Base-by-base conservation (phyloP, 2,797 vertebrate genomes). In the Bradypus variegatus region DNA sequence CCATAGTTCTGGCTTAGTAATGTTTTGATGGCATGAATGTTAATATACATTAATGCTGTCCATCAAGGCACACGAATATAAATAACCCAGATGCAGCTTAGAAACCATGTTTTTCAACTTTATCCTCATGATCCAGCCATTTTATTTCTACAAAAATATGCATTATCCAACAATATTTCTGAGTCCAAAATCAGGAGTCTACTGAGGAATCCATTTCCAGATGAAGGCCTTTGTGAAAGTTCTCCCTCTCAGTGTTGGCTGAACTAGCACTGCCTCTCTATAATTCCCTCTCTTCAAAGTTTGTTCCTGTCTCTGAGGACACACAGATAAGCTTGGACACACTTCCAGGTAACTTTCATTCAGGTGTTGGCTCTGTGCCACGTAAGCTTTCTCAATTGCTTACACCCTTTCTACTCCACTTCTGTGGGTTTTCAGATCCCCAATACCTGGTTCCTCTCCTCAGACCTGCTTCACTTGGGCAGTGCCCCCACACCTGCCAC, bases 41-140 rank as follows among this genome's bases (percentile, higher is more conserved):
- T 91, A 96, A 88, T 86, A 50, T 25, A 27, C 90, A 84, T 93
- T 70, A 84, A 92, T 82, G 81, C 64, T 62, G 4, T 12, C 89
- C 94, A 60, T 94, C 96, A 93, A 91, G 50, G 91, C 64, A 72
- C 5, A n/a, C 58, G 94, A 97, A 94, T 29, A 88, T 87, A 94
- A 95, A 96, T 85, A 95, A 94, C 93, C 53, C 92, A 94, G 85
- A 90, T 67, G 67, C 82, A 77, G 91, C 93, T 93, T 92, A 70
- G 93, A 92, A 90, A 91, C 91, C 55, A 1, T 86, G 67, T 92
- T 86, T 85, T 91, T 89, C 50, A 29, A 92, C 50, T 53, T 31
- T 89, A 91, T 78, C 87, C 94, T 93, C 81, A 15, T 85, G 91
- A 95, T 93, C 93, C 81, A 55, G 79, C 89, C 75, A 23, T 92